These are phyloP conservation scores for Apodemia zela DNA, from an alignment of 2,888 invertebrate genomes.

Conservation along the genomic window DNA sequence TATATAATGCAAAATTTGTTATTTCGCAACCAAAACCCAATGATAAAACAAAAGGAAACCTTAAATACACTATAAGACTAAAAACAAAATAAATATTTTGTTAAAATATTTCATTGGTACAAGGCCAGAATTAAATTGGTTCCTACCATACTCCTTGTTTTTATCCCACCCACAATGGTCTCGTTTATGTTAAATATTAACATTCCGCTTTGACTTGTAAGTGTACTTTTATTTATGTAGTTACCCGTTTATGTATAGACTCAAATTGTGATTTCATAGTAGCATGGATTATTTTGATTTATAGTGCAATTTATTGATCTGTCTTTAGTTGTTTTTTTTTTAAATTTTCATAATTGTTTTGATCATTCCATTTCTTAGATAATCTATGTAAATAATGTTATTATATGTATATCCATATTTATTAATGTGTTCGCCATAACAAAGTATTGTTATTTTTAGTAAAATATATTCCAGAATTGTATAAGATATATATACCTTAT, in stretches of 20 bases:
- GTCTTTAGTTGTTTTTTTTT: conserved; percentile 55
- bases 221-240: background rate
- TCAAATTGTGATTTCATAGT: conserved; percentile 10
- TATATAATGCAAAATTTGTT: conserved; percentile 59
- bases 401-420: conserved; percentile 12
- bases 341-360: conserved; percentile 43
- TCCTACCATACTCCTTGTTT: background rate
- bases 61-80: conserved; percentile 70
- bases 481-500: background rate
- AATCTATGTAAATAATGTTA: conserved; percentile 16
- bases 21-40: conserved; percentile 61
- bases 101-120: conserved; percentile 17
- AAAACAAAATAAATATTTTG: conserved; percentile 50
- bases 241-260: conserved; percentile 1
- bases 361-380: conserved; percentile 55
- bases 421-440: conserved; percentile 10
- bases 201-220: conserved; percentile 7
- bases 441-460: conserved; percentile 16
- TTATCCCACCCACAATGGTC: conserved; percentile 4
- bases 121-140: background rate
- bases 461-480: conserved; percentile 1
- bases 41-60: conserved; percentile 48
- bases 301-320: conserved; percentile 65
- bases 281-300: conserved; percentile 21
- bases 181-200: conserved; percentile 9